These are phyloP conservation scores for Tiliacea aurago DNA, from an alignment of 2,888 invertebrate genomes.

Conservation along the genomic window DNA sequence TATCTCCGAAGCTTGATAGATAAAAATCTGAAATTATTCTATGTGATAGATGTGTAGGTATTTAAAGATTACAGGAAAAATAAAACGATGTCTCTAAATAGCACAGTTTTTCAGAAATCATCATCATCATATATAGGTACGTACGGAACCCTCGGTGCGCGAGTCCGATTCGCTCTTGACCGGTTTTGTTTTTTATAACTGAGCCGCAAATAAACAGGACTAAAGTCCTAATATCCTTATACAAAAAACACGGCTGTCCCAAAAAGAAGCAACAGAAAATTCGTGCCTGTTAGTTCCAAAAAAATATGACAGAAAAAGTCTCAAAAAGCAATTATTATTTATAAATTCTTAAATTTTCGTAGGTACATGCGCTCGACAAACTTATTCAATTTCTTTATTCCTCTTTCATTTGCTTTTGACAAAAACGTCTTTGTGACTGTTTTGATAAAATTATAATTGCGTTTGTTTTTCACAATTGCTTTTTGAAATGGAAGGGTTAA, in stretches of 20 bases:
- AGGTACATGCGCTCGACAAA: slow-evolving; percentile 55
- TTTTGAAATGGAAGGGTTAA: slow-evolving; percentile 35
- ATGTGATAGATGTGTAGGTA: no score
- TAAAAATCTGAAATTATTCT: no score
- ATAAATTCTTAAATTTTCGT: slow-evolving; percentile 58
- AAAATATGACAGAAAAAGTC: slow-evolving; percentile 32
- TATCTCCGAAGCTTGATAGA: no score
- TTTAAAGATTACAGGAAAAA: no score
- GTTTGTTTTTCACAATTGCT: slow-evolving; percentile 52
- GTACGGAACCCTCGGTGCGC: no score
- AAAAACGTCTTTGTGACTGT: slow-evolving; percentile 52
- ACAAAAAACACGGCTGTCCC: not conserved
- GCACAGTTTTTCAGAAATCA: no score
- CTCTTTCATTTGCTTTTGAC: slow-evolving; percentile 53
- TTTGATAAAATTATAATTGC: slow-evolving; percentile 59
- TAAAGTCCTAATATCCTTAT: not conserved
- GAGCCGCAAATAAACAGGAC: not conserved
- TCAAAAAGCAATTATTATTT: slow-evolving; percentile 51
- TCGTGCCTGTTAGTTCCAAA: not conserved
- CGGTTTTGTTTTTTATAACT: not conserved
- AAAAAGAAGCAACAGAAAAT: slow-evolving; percentile 14
- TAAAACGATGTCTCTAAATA: no score
- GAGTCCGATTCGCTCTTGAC: no score
- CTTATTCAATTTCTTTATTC: slow-evolving; percentile 60
- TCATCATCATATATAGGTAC: no score